Evolutionary conservation across 2,797 vertebrate genomes (phyloP), one percentile per base, ranked within the genome.

Genomic region (Myotis daubentonii): DNA sequence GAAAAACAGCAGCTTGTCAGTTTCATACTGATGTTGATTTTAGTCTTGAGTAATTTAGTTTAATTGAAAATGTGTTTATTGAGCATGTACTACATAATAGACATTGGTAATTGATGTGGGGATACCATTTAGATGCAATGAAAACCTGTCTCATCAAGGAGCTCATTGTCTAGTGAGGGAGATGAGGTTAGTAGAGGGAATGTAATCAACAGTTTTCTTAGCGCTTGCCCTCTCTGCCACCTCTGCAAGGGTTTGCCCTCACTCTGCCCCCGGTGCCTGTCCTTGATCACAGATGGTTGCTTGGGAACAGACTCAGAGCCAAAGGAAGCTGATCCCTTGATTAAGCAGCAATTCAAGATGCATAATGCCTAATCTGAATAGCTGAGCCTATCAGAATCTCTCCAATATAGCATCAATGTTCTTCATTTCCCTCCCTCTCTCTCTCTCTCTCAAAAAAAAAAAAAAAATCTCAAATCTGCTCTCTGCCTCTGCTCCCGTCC

Each of bases 21-120:
- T 85, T 86, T 62, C 57, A 2, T 60, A 30, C 51, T 68, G 87
- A 23, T 30, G 44, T 38, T 90, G 92, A 78, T 76, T 88, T 93
- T 90, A 51, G 41, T 96, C 74, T 80, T 55, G 53, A 85, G 22
- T 28, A 44, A 76, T 10, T 44, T 62, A 47, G 72, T 71, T 75
- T 88, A 93, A 53, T 70, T 94, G 87, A 68, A 93, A 83, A 74
- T 71, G 22, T 71, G 33, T 94, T 95, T 95, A 80, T 66, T 3
- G n/a, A 87, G 84, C 87, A 81, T 44, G 30, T 76, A n/a, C 19
- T 85, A 9, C 38, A 13, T n/a, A 74, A 47, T 3, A 28, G 75
- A 47, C 28, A 47, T 33, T 75, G 30, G 41, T 94, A 41, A 80
- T 71, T 87, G 93, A 36, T 57, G 36, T 41, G 33, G 47, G 36